A percentile compares a stretch with the other conserved stretches of the same genome.
Evolutionary conservation across 2,888 invertebrate species (phyloP).

Genomic region (Gisinianus flammeolus): DNA sequence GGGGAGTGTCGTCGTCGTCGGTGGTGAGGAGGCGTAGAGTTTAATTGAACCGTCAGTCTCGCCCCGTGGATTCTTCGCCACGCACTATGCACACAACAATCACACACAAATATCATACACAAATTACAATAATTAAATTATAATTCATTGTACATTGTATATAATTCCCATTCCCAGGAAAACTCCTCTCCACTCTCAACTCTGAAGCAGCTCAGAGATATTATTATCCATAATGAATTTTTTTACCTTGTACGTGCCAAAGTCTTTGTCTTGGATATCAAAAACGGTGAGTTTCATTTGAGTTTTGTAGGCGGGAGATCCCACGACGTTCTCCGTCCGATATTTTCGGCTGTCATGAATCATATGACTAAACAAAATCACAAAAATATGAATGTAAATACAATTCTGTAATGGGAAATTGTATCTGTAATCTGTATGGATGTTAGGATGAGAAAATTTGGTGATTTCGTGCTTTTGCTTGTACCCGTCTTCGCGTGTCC

Average conservation of each 20-base stretch:
- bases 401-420: no score
- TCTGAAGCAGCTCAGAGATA: no score
- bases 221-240: no score
- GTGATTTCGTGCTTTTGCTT: neutral
- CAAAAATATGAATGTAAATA: neutral
- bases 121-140: no score
- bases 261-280: conserved; percentile 76
- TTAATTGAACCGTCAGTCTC: conserved; percentile 89
- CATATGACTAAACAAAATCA: conserved; percentile 68
- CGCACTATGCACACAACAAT: conserved; percentile 60
- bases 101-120: no score
- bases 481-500: conserved; percentile 67
- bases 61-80: conserved; percentile 85
- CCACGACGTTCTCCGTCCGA: conserved; percentile 69
- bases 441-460: no score
- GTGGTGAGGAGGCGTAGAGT: conserved; percentile 81
- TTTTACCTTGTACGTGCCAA: no score
- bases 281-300: conserved; percentile 84
- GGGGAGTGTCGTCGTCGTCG: conserved; percentile 79
- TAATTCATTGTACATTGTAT: conserved; percentile 60
- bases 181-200: no score
- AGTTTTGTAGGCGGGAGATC: conserved; percentile 78
- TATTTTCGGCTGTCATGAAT: conserved; percentile 85
- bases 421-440: no score
- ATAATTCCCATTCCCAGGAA: conserved; percentile 73